Base-by-base conservation (phyloP, 2,888 invertebrate species). In the Agapostemon virescens region DNA sequence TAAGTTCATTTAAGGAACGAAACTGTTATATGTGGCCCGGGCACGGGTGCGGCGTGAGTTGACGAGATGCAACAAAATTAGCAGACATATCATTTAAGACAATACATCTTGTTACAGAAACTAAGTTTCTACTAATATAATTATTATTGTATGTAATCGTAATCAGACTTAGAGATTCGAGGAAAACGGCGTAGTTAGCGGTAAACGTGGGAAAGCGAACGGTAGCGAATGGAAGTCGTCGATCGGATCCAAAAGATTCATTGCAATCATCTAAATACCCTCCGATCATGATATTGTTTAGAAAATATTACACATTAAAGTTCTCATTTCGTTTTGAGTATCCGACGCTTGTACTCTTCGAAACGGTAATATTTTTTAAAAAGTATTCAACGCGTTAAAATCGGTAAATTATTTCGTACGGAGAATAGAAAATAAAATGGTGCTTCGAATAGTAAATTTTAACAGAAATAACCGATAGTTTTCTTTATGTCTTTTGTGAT, bases 41-140 rank as follows among this genome's bases (percentile, higher is more conserved):
- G 87, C 86, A 67, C 69, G 82, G 82, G 88, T 74, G 85, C 87
- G 88, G 88, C 23, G 83, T 71, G 79, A 88, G 84, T 86, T 85
- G 85, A 30, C 30, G 58, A 30, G 88, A 87, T 87, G 86, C 86
- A 89, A 89, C 86, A 89, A 91, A 90, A 92, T 91, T 92, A 91
- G 92, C 89, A 90, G 89, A 92, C 92, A 92, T 92, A 92, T 92
- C 92, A 92, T 92, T 92, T 92, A 91, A 91, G 92, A 92, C 92
- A 92, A 92, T 92, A 92, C 92, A 87, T 61, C 86, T 90, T 91
- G 92, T 92, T 92, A 90, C 89, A 86, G 92, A 92, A 92, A 92
- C 92, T 89, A 91, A 90, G 91, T 92, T 92, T 92, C 92, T 91
- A 91, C 88, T 91, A 90, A 89, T 89, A 88, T 90, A 90, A 90